phyloP scores from a whole-genome alignment of 1,140 invertebrate genomes.

The Drosophila erecta region DNA sequence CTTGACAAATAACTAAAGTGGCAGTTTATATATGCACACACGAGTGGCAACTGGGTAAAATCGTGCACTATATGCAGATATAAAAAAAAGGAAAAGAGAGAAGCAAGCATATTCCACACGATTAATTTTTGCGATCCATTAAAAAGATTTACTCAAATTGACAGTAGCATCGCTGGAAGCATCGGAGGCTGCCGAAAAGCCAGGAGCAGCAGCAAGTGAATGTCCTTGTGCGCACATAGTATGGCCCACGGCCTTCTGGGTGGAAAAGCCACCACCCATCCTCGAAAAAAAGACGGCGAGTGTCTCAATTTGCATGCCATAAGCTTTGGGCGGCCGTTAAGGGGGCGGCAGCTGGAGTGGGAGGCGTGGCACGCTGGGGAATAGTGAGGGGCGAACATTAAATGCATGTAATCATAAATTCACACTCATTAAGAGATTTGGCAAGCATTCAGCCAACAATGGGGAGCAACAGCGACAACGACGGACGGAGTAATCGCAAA shows the following conservation, averaged over 20 bases:
- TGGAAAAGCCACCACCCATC: slow-evolving; percentile 11
- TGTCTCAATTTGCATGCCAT: slow-evolving; percentile 79
- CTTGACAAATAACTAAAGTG: slow-evolving; percentile 67
- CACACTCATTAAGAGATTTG: slow-evolving; percentile 81
- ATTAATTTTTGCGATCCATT: slow-evolving; percentile 77
- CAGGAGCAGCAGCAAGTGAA: slow-evolving; percentile 5
- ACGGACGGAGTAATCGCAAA: slow-evolving; percentile 41
- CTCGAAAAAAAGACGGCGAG: slow-evolving; percentile 17
- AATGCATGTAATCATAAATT: slow-evolving; percentile 83
- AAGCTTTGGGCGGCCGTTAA: slow-evolving; percentile 21
- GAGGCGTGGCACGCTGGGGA: not conserved
- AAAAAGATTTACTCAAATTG: slow-evolving; percentile 83
- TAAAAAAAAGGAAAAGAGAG: slow-evolving; percentile 22
- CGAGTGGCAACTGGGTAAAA: slow-evolving; percentile 12
- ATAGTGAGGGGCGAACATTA: slow-evolving; percentile 38
- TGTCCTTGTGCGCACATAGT: slow-evolving; percentile 36
- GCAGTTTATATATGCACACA: slow-evolving; percentile 55
- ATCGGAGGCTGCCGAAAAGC: slow-evolving; percentile 23
- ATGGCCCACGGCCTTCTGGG: slow-evolving; percentile 44
- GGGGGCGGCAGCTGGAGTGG: not conserved
- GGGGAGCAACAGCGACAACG: slow-evolving; percentile 9
- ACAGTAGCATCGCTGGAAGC: slow-evolving; percentile 74
- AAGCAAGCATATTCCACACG: slow-evolving; percentile 67
- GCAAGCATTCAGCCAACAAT: slow-evolving; percentile 45
- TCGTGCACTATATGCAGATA: not conserved